Evolutionary conservation across 2,888 invertebrate genomes (phyloP).

Genomic region (Colletes collaris): DNA sequence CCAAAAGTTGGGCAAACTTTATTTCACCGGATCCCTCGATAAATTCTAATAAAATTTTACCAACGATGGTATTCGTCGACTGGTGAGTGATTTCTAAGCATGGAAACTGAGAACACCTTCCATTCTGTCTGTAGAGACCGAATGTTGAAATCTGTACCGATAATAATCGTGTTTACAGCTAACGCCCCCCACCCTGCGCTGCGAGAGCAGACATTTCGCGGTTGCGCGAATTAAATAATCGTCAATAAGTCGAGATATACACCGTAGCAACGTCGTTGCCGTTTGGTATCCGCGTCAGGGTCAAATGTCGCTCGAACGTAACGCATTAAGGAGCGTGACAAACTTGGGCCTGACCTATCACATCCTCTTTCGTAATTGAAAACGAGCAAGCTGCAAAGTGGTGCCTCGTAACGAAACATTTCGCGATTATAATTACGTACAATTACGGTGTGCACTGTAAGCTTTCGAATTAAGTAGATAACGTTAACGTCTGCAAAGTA

Average conservation of each 20-base stretch:
- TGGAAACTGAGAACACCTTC: slow-evolving; percentile 1
- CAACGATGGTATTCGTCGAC: no score
- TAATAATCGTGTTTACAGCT: slow-evolving; percentile 12
- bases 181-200: not conserved
- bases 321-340: slow-evolving; percentile 50
- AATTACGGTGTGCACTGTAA: slow-evolving; percentile 33
- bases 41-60: no score
- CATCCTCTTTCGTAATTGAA: slow-evolving; percentile 70
- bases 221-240: slow-evolving; percentile 4
- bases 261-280: slow-evolving; percentile 12
- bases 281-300: slow-evolving; percentile 37
- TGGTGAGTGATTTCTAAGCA: no score
- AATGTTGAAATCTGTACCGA: not conserved
- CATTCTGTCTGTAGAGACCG: not conserved
- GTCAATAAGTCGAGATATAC: slow-evolving; percentile 2
- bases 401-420: slow-evolving; percentile 56
- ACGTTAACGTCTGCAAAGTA: slow-evolving; percentile 33
- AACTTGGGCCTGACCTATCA: slow-evolving; percentile 72
- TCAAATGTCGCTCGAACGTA: slow-evolving; percentile 24
- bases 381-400: slow-evolving; percentile 64
- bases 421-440: slow-evolving; percentile 32
- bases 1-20: no score
- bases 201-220: not conserved
- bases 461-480: slow-evolving; percentile 14
- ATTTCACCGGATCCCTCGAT: no score